phyloP scores from a whole-genome alignment of 2,113 vertebrate species.

The Gallinago jamesoni region DNA sequence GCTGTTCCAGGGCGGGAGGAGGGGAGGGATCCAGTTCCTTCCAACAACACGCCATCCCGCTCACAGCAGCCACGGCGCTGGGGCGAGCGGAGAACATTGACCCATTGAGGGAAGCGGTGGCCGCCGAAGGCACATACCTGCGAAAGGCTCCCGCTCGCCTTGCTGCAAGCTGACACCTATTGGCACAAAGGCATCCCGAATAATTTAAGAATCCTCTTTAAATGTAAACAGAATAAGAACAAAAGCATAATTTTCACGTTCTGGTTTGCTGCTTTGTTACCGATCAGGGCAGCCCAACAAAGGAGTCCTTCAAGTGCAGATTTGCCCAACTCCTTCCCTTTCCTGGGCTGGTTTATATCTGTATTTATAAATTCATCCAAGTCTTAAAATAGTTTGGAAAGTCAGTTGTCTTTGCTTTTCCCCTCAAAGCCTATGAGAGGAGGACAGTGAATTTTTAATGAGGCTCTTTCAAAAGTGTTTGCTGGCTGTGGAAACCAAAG shows the following conservation, averaged over 20 bases:
- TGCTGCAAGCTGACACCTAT: not conserved
- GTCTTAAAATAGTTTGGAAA: not conserved
- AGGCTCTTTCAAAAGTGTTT: not conserved
- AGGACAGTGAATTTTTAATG: not conserved
- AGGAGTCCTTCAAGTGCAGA: not conserved
- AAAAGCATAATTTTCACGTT: not conserved
- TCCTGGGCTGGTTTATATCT: not conserved
- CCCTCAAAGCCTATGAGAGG: not conserved
- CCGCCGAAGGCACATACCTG: not conserved
- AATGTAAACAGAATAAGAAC: not conserved
- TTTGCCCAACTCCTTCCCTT: not conserved
- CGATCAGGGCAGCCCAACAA: rapidly evolving
- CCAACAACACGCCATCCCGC: not conserved
- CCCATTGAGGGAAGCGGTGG: not conserved
- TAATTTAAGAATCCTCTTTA: not conserved
- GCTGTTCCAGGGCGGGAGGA: not conserved
- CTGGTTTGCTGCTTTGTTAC: not conserved
- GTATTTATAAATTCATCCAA: not conserved
- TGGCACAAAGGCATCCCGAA: not conserved
- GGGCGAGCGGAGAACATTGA: not conserved
- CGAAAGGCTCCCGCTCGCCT: not conserved
- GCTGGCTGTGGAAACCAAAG: not conserved
- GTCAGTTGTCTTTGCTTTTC: not conserved
- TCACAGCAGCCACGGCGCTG: not conserved
- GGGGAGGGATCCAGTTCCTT: constrained; percentile 19